A percentile compares a stretch with the other conserved stretches of the same genome.
Conservation (phyloP, 2,888 invertebrate genomes). For the Ormyrus pomaceus region DNA sequence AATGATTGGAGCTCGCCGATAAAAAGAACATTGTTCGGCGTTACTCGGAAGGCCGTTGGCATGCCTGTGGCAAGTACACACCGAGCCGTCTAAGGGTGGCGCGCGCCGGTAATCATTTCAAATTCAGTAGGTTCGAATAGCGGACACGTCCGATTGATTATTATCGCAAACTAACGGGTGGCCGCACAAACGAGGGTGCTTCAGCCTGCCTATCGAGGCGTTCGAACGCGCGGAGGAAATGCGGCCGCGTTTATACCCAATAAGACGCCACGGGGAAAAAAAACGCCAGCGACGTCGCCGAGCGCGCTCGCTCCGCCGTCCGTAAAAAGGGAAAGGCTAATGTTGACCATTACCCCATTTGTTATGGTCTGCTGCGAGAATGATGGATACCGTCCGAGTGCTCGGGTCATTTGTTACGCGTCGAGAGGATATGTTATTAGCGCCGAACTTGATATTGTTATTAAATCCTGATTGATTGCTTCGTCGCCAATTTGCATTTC, state of each 20-base stretch:
- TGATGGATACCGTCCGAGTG: neutral
- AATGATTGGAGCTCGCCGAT: neutral
- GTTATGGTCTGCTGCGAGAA: neutral
- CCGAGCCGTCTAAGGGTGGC: neutral
- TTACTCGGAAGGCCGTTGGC: neutral
- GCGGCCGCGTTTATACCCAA: neutral
- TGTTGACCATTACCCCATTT: no score
- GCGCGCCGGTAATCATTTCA: constrained; percentile 68
- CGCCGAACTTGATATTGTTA: no score
- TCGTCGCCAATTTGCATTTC: no score
- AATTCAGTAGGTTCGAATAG: constrained; percentile 72
- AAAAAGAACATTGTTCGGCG: constrained; percentile 18
- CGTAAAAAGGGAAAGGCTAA: neutral
- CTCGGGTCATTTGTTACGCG: no score
- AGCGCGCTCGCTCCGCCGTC: neutral
- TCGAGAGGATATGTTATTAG: no score
- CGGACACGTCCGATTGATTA: constrained; percentile 72
- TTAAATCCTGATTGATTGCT: no score
- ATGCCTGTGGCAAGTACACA: neutral
- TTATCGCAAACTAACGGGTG: constrained; percentile 65
- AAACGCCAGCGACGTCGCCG: no score
- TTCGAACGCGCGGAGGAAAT: neutral
- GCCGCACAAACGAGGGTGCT: constrained; percentile 65
- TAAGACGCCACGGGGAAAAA: neutral
- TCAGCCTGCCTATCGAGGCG: constrained; percentile 30